Evolutionary conservation across 2,113 vertebrate genomes (phyloP).

Genomic region (Murina feae): DNA sequence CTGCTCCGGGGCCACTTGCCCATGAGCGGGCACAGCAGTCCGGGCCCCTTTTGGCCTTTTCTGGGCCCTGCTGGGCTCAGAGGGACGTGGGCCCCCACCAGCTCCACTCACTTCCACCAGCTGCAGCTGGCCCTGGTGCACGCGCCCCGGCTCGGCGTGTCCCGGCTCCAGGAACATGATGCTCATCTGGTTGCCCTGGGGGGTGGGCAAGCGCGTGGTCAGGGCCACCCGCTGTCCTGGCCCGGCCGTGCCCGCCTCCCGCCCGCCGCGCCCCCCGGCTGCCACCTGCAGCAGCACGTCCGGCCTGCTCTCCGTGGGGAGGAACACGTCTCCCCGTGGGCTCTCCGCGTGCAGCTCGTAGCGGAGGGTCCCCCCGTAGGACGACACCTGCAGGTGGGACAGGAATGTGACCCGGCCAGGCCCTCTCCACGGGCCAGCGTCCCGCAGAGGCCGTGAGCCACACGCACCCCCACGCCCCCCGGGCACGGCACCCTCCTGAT

Average conservation of each 20-base stretch:
- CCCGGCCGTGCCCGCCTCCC: fast-evolving
- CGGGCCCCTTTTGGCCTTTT: fast-evolving
- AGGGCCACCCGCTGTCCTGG: fast-evolving
- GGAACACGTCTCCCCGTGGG: constrained; percentile 89
- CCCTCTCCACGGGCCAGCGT: fast-evolving
- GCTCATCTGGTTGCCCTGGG: constrained; percentile 96
- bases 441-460: fast-evolving
- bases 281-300: constrained; percentile 92
- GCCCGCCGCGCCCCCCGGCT: fast-evolving
- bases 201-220: background rate
- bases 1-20: fast-evolving
- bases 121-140: constrained; percentile 85
- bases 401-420: background rate
- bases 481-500: fast-evolving
- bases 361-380: constrained; percentile 90
- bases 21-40: fast-evolving
- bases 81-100: background rate
- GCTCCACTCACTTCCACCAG: constrained; percentile 89
- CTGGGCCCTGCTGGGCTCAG: fast-evolving
- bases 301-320: constrained; percentile 87
- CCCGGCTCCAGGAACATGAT: constrained; percentile 89
- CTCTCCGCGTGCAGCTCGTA: constrained; percentile 90
- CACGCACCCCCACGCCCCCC: background rate
- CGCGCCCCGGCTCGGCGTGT: constrained; percentile 85
- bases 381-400: constrained; percentile 86